These are phyloP conservation scores for Auanema sp. DNA, from an alignment of 2,888 invertebrate species.

Conservation along the genomic window DNA sequence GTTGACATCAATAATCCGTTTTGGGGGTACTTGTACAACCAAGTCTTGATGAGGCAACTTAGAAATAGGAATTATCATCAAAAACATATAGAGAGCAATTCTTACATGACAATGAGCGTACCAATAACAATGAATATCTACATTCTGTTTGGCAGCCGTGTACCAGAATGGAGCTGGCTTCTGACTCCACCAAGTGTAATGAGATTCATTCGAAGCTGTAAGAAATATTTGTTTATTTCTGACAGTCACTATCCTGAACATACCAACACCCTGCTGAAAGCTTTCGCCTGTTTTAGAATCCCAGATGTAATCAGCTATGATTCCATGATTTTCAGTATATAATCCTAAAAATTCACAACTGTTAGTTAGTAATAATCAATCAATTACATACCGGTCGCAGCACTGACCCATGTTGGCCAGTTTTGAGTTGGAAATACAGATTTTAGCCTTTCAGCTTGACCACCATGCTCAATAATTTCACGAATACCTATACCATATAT, in stretches of 20 bases:
- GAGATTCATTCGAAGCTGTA: conserved; percentile 54
- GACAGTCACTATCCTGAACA: background rate
- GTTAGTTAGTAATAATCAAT: background rate
- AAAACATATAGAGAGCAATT: background rate
- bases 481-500: conserved; percentile 26
- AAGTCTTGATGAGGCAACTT: conserved; percentile 57
- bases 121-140: conserved; percentile 63
- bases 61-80: conserved; percentile 9
- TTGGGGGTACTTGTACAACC: conserved; percentile 58
- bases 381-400: conserved; percentile 55
- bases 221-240: background rate
- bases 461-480: conserved; percentile 44
- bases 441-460: conserved; percentile 56
- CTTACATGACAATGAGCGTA: conserved; percentile 60
- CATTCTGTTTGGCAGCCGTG: conserved; percentile 58
- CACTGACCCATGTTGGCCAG: conserved; percentile 62
- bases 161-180: conserved; percentile 62
- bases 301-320: conserved; percentile 63
- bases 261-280: conserved; percentile 52
- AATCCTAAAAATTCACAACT: conserved; percentile 48
- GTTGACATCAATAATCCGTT: conserved; percentile 51
- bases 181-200: conserved; percentile 57
- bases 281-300: conserved; percentile 47
- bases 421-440: conserved; percentile 60
- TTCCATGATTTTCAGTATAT: conserved; percentile 63